A percentile compares a stretch with the other conserved stretches of the same genome.
These are phyloP conservation scores for Lepilemur ruficaudatus DNA, from an alignment of 2,797 vertebrate genomes.

Conservation along the genomic window DNA sequence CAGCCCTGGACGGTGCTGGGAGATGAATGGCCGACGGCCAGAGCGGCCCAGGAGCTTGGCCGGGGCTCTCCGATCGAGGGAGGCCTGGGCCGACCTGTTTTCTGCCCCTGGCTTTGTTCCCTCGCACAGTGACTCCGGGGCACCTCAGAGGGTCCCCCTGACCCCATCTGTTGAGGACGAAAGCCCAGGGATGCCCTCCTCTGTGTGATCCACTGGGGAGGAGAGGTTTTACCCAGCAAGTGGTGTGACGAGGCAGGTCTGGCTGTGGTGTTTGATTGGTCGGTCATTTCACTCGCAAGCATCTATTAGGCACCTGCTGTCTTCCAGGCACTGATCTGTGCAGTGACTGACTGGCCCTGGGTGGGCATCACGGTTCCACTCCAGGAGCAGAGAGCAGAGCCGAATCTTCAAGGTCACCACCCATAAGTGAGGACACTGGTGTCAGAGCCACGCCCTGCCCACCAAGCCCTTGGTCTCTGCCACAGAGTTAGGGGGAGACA, in stretches of 20 bases:
- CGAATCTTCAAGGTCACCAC: fast-evolving
- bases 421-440: fast-evolving
- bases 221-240: neutral
- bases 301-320: neutral
- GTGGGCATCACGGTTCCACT: neutral
- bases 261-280: fast-evolving
- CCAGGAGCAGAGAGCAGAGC: neutral
- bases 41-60: too few species aligned
- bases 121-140: too few species aligned
- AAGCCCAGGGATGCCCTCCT: neutral
- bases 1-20: neutral
- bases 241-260: neutral
- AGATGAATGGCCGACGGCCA: neutral
- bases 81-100: neutral
- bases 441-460: neutral
- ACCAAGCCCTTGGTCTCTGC: neutral
- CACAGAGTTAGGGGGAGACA: neutral
- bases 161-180: too few species aligned
- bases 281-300: too few species aligned
- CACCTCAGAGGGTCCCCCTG: too few species aligned
- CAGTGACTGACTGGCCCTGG: neutral
- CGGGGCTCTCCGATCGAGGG: fast-evolving
- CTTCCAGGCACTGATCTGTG: neutral
- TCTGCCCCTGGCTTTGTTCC: neutral
- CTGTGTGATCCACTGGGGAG: neutral